phyloP scores from a whole-genome alignment of 23 tunicate species.

The Styela clava region DNA sequence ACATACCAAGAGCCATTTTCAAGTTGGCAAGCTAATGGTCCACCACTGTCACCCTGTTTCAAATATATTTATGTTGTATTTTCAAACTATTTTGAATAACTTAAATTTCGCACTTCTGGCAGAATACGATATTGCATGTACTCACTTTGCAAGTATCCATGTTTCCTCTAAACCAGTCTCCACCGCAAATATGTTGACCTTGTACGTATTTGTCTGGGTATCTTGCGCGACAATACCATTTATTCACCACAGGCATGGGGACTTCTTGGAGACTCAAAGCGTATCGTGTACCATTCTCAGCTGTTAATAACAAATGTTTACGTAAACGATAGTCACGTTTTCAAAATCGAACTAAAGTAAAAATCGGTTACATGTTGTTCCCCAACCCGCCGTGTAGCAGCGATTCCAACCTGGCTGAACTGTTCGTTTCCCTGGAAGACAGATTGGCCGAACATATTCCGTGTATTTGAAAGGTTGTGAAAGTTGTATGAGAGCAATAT shows the following conservation, averaged over 20 bases:
- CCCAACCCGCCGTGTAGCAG: constrained; percentile 92
- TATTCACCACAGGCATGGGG: constrained; percentile 56
- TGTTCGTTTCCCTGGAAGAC: constrained; percentile 49
- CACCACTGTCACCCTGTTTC: constrained; percentile 85
- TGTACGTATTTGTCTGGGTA: constrained; percentile 23
- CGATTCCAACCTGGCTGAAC: constrained; percentile 40
- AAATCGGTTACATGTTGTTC: constrained; percentile 32
- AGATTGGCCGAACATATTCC: constrained; percentile 67
- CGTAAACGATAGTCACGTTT: background rate
- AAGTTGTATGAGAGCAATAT: constrained; percentile 68
- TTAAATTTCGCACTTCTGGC: no score
- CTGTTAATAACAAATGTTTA: constrained; percentile 14
- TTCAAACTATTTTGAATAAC: background rate
- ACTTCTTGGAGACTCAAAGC: constrained; percentile 57
- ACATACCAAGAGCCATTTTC: constrained; percentile 66
- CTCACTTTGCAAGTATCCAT: constrained; percentile 82
- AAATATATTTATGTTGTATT: background rate
- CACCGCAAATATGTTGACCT: constrained; percentile 73
- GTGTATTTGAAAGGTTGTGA: constrained; percentile 35
- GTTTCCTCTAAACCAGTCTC: constrained; percentile 55
- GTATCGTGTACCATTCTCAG: constrained; percentile 28
- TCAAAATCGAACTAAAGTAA: background rate
- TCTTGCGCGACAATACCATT: constrained; percentile 24
- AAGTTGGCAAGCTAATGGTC: constrained; percentile 80
- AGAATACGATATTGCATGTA: no score